Base-by-base conservation (phyloP, 2,113 vertebrate species). In the Euleptes europaea region DNA sequence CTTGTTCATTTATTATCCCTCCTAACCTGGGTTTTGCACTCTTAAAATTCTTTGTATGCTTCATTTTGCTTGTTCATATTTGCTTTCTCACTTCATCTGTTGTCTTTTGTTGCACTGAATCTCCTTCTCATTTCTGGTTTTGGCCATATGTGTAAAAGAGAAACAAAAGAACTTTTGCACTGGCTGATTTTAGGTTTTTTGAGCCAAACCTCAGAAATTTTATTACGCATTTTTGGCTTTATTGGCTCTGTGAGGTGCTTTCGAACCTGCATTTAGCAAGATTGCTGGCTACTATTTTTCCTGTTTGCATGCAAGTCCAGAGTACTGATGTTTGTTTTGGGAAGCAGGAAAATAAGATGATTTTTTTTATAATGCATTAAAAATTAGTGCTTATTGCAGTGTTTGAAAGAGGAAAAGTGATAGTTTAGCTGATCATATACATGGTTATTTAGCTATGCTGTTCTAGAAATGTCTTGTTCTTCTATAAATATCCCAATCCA, bases 201-300 rank as follows among this genome's bases (percentile, higher is more conserved):
- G 73, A 28, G 65, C 74, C 84, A 75, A 74, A 40, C 81, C 69
- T 86, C 81, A 33, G 21, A 42, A 28, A 57, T 47, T 83, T 28
- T 19, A 19, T 1, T 33, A 31, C 86, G 83, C 51, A 57, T 84
- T 89, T 60, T 88, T 88, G 57, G 65, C 80, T 90, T 82, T 80
- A 28, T 81, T 86, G 44, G 72, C 33, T 1, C 83, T 89, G 88
- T 91, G 83, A 84, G 40, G 28, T 82, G 28, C 8, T 31, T 60
- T 60, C 10, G 7, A 60, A 44, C 15, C 15, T 31, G n/a, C 11
- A 21, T 72, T 54, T 71, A 60, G 35, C 67, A 54, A 82, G 35
- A 82, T 12, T 72, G 67, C 35, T 82, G 26, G 49, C 15, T 78
- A 71, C n/a, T 6, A 17, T 26, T 63, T 31, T 40, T 13, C 35